phyloP scores from a whole-genome alignment of 2,113 vertebrate species.

The Nycticebus coucang region DNA sequence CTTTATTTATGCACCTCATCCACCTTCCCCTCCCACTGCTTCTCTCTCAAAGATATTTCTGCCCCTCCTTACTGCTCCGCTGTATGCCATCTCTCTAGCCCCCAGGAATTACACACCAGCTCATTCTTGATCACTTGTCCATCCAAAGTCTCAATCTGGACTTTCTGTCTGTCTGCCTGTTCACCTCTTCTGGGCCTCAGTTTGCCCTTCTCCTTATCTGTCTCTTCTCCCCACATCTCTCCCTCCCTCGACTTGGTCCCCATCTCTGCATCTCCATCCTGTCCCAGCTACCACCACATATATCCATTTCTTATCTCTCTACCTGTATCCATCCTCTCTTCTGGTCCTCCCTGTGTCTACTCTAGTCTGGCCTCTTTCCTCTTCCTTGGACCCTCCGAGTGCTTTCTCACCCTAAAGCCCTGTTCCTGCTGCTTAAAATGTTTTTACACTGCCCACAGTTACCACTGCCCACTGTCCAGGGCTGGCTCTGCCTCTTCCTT shows the following conservation, averaged over 20 bases:
- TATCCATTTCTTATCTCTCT: not conserved
- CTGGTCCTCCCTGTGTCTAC: not conserved
- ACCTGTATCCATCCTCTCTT: not conserved
- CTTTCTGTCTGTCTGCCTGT: not conserved
- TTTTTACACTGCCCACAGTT: not conserved
- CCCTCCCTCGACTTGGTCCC: not conserved
- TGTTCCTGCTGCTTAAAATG: not conserved
- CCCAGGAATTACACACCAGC: not conserved
- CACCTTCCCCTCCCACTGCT: not conserved
- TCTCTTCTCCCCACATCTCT: not conserved
- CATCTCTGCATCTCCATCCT: not conserved
- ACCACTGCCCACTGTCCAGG: not conserved
- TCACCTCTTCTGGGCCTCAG: not conserved
- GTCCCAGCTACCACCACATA: not conserved
- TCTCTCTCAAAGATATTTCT: not conserved
- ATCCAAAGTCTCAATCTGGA: not conserved
- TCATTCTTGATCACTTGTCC: not conserved
- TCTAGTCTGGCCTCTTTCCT: not conserved
- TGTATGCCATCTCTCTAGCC: conserved; percentile 53
- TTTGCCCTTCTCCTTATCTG: not conserved
- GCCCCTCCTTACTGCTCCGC: not conserved
- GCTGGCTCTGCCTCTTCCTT: not conserved
- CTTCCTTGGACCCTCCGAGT: not conserved
- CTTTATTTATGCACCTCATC: not conserved
- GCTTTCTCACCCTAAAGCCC: not conserved